A percentile compares a stretch with the other conserved stretches of the same genome.
These are phyloP conservation scores for Yponomeuta sedellus DNA, from an alignment of 2,888 invertebrate genomes.

Conservation along the genomic window DNA sequence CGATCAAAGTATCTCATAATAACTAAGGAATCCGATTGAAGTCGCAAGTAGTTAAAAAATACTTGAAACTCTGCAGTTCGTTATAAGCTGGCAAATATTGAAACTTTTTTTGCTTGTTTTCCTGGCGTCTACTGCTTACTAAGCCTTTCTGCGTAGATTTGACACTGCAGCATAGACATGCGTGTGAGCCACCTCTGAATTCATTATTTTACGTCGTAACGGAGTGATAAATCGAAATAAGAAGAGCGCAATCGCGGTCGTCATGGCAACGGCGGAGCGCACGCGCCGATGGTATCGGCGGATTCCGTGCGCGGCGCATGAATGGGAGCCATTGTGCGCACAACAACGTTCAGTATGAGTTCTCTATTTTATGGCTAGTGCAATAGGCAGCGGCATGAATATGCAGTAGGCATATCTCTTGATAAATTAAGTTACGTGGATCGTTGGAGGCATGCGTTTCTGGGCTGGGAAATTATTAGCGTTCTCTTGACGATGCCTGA, in stretches of 20 bases:
- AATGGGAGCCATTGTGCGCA: slow-evolving; percentile 13
- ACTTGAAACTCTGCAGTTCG: too few relatives aligned
- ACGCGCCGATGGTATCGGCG: slow-evolving; percentile 24
- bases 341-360: slow-evolving; percentile 9
- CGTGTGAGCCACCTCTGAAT: not conserved
- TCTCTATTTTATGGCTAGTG: slow-evolving; percentile 8
- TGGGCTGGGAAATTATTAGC: not conserved
- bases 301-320: slow-evolving; percentile 11
- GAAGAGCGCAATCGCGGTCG: slow-evolving; percentile 17
- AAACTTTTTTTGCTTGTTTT: too few relatives aligned
- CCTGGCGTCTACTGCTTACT: too few relatives aligned
- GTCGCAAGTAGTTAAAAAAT: too few relatives aligned
- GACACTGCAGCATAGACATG: not conserved
- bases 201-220: not conserved
- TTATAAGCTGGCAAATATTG: too few relatives aligned
- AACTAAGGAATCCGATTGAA: too few relatives aligned
- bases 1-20: too few relatives aligned
- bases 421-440: not conserved
- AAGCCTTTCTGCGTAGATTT: too few relatives aligned
- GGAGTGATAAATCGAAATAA: slow-evolving; percentile 16
- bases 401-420: slow-evolving; percentile 3
- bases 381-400: slow-evolving; percentile 2
- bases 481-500: not conserved
- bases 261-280: slow-evolving; percentile 22
- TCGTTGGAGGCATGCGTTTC: not conserved